Base-by-base conservation (phyloP, 1,140 invertebrate species). In the Argopecten irradians region DNA sequence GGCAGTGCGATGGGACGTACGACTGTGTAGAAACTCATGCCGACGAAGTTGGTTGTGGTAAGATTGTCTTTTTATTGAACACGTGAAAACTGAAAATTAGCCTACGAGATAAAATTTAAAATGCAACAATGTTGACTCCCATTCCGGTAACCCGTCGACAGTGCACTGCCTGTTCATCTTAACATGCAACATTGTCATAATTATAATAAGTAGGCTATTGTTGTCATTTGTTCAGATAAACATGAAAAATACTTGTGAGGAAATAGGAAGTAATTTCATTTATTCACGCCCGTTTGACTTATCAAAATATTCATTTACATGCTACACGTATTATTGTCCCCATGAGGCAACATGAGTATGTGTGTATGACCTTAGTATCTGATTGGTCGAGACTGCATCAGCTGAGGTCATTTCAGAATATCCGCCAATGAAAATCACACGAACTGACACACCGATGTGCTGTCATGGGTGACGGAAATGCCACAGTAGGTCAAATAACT, bases 391-490 rank as follows among this genome's bases (percentile, higher is more conserved):
- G 16, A 71, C 55, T 71, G 55, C 55, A 71, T 71, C 55, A 71
- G 55, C 55, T 71, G 55, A 71, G 55, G 55, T 71, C 55, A 71
- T 22, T 71, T 28, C 22, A 71, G 55, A 71, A 71, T 71, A 71
- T 71, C 55, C 55, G 55, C 55, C 55, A 71, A 71, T 71, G 55
- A 71, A 71, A 71, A 71, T 71, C 55, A n/a, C 22, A 28, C 28
- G 55, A 71, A 71, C 55, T 71, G 55, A 71, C 55, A 71, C 55
- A 71, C 55, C 55, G 13, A 11, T 28, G 55, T 71, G 55, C 55
- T 71, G 55, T 71, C 55, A 71, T 71, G 55, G 55, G 55, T 71
- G 55, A 71, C 55, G 55, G 43, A 71, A 71, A n/a, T 71, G n/a
- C 7, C n/a, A 71, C 55, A 71, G 55, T 71, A 71, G 55, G 55